These are phyloP conservation scores for Pteropus rufus DNA, from an alignment of 2,797 vertebrate species.

Conservation along the genomic window DNA sequence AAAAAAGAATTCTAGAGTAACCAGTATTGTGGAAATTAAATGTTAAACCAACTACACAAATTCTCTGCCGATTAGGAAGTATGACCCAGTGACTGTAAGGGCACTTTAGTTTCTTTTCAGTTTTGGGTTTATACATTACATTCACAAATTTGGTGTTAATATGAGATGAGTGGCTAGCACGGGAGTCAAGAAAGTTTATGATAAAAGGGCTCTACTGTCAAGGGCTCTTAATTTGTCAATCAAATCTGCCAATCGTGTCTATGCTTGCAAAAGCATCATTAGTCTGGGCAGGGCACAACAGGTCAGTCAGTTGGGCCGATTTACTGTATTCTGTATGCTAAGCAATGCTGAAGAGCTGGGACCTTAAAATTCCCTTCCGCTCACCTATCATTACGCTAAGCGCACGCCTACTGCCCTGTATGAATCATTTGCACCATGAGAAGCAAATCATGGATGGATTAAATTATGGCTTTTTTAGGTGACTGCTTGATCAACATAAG, in stretches of 20 bases:
- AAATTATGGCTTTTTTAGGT: neutral
- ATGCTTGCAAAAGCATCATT: neutral
- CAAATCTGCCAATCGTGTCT: neutral
- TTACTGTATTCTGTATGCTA: neutral
- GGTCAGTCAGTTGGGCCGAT: neutral
- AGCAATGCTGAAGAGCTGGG: neutral
- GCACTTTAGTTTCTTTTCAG: neutral
- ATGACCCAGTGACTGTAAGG: neutral
- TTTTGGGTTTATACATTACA: neutral
- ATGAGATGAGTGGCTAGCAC: neutral
- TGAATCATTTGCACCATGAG: neutral
- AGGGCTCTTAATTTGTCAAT: neutral
- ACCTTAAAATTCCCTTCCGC: neutral
- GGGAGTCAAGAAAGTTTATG: neutral
- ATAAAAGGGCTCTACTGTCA: neutral
- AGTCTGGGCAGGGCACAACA: neutral
- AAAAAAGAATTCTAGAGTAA: neutral
- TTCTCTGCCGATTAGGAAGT: neutral
- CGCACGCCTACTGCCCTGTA: neutral
- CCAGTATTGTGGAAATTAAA: neutral
- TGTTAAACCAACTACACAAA: neutral
- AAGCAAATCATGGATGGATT: neutral
- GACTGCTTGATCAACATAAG: neutral
- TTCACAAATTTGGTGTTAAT: constrained; percentile 14
- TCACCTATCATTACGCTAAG: neutral